Percentiles rank a stretch among this genome's conserved stretches.
phyloP scores from a whole-genome alignment of 2,888 invertebrate species.

The Sipha maydis region DNA sequence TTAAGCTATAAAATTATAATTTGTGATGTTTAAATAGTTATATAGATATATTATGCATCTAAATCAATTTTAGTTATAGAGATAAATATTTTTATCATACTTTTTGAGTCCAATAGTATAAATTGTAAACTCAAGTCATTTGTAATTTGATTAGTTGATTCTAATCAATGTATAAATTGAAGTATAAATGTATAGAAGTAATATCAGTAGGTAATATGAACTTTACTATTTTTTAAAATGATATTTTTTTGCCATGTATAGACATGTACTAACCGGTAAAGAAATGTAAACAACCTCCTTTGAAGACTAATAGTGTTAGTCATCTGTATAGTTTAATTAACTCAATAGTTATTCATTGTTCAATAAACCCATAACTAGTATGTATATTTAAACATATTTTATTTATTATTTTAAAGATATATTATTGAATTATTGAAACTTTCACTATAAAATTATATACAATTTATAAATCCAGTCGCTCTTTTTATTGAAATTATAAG shows the following conservation, averaged over 20 bases:
- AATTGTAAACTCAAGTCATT: background rate
- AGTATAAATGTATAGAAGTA: background rate
- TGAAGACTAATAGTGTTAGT: background rate
- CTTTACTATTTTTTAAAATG: background rate
- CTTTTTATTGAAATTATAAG: too few species aligned
- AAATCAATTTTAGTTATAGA: background rate
- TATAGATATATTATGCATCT: background rate
- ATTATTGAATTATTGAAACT: too few species aligned
- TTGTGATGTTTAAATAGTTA: background rate
- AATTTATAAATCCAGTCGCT: too few species aligned
- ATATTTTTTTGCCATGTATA: background rate
- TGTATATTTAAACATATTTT: background rate
- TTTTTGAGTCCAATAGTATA: conserved; percentile 27
- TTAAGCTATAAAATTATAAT: background rate
- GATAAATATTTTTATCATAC: conserved; percentile 25
- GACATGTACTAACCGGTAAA: background rate
- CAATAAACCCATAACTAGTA: background rate
- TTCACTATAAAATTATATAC: too few species aligned
- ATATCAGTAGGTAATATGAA: background rate
- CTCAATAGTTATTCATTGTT: background rate
- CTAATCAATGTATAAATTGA: conserved; percentile 1
- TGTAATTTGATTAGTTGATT: background rate
- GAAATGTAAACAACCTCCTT: background rate
- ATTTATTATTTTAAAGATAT: background rate
- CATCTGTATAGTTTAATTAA: background rate